Evolutionary conservation across 2,888 invertebrate genomes (phyloP).

Genomic region (Xanthia icteritia): DNA sequence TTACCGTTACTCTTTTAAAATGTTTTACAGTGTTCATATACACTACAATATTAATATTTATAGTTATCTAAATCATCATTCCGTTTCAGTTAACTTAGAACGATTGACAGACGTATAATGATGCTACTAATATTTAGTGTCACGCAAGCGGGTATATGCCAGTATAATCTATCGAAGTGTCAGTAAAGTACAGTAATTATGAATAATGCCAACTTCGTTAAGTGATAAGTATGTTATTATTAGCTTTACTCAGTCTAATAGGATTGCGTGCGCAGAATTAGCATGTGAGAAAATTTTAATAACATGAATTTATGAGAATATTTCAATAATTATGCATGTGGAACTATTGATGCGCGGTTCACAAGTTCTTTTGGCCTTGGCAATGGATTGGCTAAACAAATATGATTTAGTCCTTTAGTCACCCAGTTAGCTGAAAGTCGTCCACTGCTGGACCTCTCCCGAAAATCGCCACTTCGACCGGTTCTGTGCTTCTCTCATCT

Average conservation of each 20-base stretch:
- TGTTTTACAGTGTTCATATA: too few relatives aligned
- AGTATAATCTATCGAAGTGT: constrained; percentile 8
- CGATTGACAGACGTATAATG: neutral
- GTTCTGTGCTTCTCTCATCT: too few relatives aligned
- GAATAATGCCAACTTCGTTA: constrained; percentile 7
- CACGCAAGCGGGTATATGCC: constrained; percentile 6
- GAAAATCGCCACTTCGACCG: too few relatives aligned
- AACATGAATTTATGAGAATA: constrained; percentile 18
- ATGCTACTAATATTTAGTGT: neutral
- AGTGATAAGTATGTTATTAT: constrained; percentile 21
- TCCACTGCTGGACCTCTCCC: too few relatives aligned
- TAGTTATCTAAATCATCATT: neutral
- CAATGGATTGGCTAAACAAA: neutral
- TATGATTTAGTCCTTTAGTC: too few relatives aligned
- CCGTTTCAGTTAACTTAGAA: neutral
- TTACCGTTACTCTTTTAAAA: too few relatives aligned
- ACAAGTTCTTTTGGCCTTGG: constrained; percentile 27
- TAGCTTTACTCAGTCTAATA: constrained; percentile 16
- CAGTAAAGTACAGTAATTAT: constrained; percentile 42
- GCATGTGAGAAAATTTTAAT: constrained; percentile 54
- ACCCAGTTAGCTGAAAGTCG: too few relatives aligned
- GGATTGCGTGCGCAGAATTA: constrained; percentile 48
- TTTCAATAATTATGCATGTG: constrained; percentile 36
- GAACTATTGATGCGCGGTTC: constrained; percentile 22
- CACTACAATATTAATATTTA: too few relatives aligned